phyloP scores from a whole-genome alignment of 2,113 vertebrate genomes.

The Corythoichthys intestinalis region DNA sequence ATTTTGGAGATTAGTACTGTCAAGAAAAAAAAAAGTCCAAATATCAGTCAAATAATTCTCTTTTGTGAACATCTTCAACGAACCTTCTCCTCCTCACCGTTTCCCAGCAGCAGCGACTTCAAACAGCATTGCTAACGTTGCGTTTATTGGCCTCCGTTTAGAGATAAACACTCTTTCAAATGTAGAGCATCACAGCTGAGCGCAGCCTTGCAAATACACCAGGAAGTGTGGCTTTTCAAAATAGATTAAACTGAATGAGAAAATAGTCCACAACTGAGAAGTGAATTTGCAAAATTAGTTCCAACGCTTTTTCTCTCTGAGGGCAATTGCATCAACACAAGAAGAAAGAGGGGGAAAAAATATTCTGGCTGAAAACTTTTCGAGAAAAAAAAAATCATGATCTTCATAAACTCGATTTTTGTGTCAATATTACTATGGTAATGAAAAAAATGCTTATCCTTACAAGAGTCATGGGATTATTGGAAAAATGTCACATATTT shows the following conservation, averaged over 20 bases:
- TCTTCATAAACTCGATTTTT: neutral
- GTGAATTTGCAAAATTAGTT: neutral
- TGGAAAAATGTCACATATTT: neutral
- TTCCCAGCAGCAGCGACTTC: neutral
- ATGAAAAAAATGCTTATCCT: too few species aligned
- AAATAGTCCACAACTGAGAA: neutral
- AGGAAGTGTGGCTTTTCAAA: neutral
- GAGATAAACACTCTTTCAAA: slow-evolving; percentile 5
- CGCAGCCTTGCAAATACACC: neutral
- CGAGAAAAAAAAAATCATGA: neutral
- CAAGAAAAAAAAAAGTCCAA: neutral
- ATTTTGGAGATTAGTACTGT: neutral
- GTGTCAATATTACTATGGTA: too few species aligned
- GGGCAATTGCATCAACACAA: neutral
- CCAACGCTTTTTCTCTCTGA: neutral
- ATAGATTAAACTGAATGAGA: neutral
- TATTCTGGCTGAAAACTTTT: neutral
- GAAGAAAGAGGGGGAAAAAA: neutral
- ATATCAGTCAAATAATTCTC: neutral
- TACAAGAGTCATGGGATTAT: too few species aligned
- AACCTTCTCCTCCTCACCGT: neutral
- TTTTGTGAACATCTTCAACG: neutral
- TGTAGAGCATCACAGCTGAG: neutral
- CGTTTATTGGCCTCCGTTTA: slow-evolving; percentile 1
- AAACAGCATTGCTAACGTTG: slow-evolving; percentile 7